Base-by-base conservation (phyloP, 1,140 invertebrate species). In the Drosophila sucinea region DNA sequence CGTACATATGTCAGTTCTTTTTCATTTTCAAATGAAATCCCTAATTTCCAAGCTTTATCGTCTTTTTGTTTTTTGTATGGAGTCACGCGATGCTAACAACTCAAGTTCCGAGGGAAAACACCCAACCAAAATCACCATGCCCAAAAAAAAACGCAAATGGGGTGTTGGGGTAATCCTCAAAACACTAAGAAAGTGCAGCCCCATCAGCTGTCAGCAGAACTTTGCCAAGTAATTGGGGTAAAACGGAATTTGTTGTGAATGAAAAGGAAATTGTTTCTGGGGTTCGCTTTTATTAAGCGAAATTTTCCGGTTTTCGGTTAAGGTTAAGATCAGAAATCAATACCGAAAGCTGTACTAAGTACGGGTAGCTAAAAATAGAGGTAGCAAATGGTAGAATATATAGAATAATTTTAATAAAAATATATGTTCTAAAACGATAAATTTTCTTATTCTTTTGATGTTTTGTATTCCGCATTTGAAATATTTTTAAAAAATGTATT, bases 31-130 rank as follows among this genome's bases (percentile, higher is more conserved):
- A 27, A 7, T 55, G 11, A 56, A 54, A 77, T 51, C 62, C 63
- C 64, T 66, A 77, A 80, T 80, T 77, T 68, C 56, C 70, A 54
- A 32, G 25, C 54, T 44, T 30, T 41, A 58, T 58, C 58, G 40
- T 17, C n/a, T 51, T 51, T 10, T 51, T 10, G 23, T 27, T 51
- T 8, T 25, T 47, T 17, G 0, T 25, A 23, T 47, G 5, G 29
- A 76, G 84, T 89, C 83, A 87, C 83, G 83, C 83, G 77, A 87
- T 87, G 77, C 83, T 87, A 89, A 87, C 84, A 89, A 87, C 84
- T 63, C 62, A 47, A 68, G 57, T 76, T 67, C 47, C 30, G 62
- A 70, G 55, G 62, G 54, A 40, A 56, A 70, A 58, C 54, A 40
- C 11, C 68, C 61, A 17, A 64, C 51, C 33, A 60, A 63, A 63